A percentile compares a stretch with the other conserved stretches of the same genome.
phyloP scores from a whole-genome alignment of 2,113 vertebrate genomes.

The Zingel zingel region DNA sequence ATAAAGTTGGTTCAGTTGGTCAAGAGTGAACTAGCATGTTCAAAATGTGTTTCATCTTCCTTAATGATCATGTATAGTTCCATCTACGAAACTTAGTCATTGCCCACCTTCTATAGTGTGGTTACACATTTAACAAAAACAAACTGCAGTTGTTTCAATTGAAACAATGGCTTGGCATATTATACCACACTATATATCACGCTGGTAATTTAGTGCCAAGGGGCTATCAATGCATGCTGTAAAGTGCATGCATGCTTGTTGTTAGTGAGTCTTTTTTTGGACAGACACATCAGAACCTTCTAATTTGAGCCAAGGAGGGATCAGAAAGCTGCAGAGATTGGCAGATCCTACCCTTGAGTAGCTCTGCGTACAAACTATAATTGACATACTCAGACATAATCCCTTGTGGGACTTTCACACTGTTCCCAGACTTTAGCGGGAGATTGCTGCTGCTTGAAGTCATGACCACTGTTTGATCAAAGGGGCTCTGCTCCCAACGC shows the following conservation, averaged over 20 bases:
- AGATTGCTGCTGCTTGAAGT: conserved; percentile 77
- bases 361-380: conserved; percentile 72
- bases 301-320: conserved; percentile 46
- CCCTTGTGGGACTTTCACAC: conserved; percentile 66
- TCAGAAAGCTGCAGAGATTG: conserved; percentile 54
- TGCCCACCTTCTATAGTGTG: neutral
- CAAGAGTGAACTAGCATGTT: neutral
- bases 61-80: neutral
- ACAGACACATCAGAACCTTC: conserved; percentile 30
- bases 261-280: conserved; percentile 19
- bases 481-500: conserved; percentile 74
- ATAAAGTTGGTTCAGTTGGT: neutral
- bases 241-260: no score
- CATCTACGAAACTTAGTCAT: neutral
- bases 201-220: neutral
- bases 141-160: neutral
- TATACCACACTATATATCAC: neutral
- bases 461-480: conserved; percentile 83
- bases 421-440: conserved; percentile 76
- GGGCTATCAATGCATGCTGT: neutral
- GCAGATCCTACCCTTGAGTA: conserved; percentile 59
- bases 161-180: conserved; percentile 14
- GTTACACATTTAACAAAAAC: neutral
- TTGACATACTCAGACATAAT: conserved; percentile 76
- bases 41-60: neutral